A percentile compares a stretch with the other conserved stretches of the same genome.
These are phyloP conservation scores for Phyllostomus hastatus DNA, from an alignment of 2,113 vertebrate species.

Conservation along the genomic window DNA sequence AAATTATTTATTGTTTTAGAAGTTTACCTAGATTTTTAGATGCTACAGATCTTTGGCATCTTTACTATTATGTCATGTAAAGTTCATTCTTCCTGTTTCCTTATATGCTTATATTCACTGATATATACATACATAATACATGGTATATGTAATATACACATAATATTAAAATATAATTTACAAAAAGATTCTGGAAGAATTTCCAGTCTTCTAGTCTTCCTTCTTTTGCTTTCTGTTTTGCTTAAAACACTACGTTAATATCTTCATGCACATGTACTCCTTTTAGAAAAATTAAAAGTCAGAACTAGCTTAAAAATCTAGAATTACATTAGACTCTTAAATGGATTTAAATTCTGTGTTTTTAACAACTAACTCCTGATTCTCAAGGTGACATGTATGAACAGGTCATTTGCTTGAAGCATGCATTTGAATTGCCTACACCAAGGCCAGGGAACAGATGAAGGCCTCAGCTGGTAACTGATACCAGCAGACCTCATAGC, in stretches of 20 bases:
- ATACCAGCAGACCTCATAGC: not conserved
- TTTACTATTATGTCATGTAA: not conserved
- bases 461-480: not conserved
- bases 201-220: not conserved
- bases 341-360: not conserved
- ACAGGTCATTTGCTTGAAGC: not conserved
- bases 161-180: not conserved
- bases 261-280: not conserved
- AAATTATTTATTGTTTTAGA: constrained; percentile 22
- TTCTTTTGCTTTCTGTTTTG: not conserved
- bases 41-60: not conserved
- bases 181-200: not conserved
- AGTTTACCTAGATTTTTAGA: not conserved
- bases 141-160: not conserved
- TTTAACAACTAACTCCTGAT: not conserved
- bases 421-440: not conserved
- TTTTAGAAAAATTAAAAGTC: constrained; percentile 7
- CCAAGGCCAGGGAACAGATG: not conserved
- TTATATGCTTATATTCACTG: not conserved
- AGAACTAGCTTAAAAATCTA: not conserved
- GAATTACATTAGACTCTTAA: not conserved
- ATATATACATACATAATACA: not conserved
- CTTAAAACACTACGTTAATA: not conserved
- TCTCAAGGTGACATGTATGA: not conserved
- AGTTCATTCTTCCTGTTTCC: not conserved